Conservation (phyloP, 92 coral and sea anemone genomes). For the Phenganax subtilis region DNA sequence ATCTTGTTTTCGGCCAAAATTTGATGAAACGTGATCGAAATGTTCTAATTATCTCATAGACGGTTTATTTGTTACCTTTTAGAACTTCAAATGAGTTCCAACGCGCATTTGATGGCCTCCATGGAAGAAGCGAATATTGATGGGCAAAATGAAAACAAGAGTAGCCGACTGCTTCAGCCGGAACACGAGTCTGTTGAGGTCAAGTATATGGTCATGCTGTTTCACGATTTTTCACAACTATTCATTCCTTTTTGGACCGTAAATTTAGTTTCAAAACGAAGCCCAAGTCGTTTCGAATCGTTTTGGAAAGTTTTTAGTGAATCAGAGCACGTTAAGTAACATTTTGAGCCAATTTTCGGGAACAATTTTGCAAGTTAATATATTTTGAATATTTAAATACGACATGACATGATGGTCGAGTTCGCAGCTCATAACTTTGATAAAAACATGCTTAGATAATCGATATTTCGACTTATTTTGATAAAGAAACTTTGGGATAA, state of each 20-base stretch:
- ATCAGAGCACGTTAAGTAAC: slow-evolving; percentile 11
- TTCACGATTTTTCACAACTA: slow-evolving; percentile 3
- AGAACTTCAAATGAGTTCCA: slow-evolving; percentile 34
- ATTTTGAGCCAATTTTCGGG: slow-evolving; percentile 35
- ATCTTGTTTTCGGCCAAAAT: slow-evolving; percentile 1
- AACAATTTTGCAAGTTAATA: slow-evolving; percentile 42
- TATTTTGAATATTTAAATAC: slow-evolving; percentile 42
- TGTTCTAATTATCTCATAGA: slow-evolving; percentile 9
- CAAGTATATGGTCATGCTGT: slow-evolving; percentile 46
- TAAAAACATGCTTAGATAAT: slow-evolving; percentile 16
- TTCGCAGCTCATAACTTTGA: slow-evolving; percentile 19
- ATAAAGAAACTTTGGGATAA: background rate
- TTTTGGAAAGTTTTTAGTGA: slow-evolving; percentile 22
- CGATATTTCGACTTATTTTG: slow-evolving; percentile 15
- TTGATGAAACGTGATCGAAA: slow-evolving; percentile 19
- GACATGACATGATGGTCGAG: slow-evolving; percentile 37
- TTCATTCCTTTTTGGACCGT: background rate
- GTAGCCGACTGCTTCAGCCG: slow-evolving; percentile 42
- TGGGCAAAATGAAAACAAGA: slow-evolving; percentile 45
- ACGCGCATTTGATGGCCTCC: slow-evolving; percentile 32
- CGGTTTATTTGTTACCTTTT: slow-evolving; percentile 32
- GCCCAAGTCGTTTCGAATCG: background rate
- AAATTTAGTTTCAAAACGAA: slow-evolving; percentile 4
- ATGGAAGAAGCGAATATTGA: slow-evolving; percentile 42
- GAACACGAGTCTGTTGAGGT: slow-evolving; percentile 48